Evolutionary conservation across 2,797 vertebrate species (phyloP).

Genomic region (Anas bahamensis): DNA sequence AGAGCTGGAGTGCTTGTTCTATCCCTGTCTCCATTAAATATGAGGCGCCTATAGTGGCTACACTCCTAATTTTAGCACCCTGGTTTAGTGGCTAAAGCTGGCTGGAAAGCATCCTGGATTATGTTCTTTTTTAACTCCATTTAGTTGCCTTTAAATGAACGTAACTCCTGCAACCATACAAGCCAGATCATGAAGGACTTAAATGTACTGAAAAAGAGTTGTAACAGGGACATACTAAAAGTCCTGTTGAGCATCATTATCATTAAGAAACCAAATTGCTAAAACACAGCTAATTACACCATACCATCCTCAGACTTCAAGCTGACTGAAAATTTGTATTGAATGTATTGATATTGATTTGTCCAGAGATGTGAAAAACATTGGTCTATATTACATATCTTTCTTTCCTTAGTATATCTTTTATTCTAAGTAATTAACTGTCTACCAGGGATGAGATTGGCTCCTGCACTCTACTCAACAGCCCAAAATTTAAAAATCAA

Average conservation of each 20-base stretch:
- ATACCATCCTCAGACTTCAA: not conserved
- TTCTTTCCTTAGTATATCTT: not conserved
- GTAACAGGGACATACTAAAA: not conserved
- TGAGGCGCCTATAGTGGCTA: not conserved
- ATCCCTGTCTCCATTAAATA: not conserved
- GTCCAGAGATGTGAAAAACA: not conserved
- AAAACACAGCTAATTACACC: not conserved
- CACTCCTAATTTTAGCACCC: not conserved
- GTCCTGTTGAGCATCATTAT: not conserved
- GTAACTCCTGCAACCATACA: not conserved
- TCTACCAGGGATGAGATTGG: not conserved
- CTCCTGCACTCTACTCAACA: not conserved
- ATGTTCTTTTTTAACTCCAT: not conserved
- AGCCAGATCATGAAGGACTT: not conserved
- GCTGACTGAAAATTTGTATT: not conserved
- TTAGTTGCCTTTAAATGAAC: not conserved
- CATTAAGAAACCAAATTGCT: not conserved
- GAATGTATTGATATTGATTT: not conserved
- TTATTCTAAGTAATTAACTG: not conserved
- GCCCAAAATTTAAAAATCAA: not conserved
- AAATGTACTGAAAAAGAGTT: not conserved
- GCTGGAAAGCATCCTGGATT: not conserved
- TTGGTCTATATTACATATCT: rapidly evolving
- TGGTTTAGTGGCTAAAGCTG: not conserved
- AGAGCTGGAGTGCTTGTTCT: not conserved